phyloP scores from a whole-genome alignment of 2,113 vertebrate genomes.

The Gadus chalcogrammus region DNA sequence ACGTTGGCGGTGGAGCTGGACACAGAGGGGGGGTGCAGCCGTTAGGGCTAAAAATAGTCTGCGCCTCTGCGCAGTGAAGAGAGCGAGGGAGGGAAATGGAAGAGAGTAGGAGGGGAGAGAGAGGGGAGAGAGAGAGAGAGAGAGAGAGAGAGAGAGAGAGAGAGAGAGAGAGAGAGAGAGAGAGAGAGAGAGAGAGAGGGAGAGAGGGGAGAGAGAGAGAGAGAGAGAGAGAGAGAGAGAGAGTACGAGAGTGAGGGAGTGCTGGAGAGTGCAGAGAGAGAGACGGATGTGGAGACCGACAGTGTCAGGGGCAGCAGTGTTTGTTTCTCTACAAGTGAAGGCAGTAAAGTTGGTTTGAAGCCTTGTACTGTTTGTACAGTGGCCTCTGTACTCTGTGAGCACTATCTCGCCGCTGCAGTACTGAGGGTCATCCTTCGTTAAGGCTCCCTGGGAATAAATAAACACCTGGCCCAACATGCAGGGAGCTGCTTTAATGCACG shows the following conservation, averaged over 20 bases:
- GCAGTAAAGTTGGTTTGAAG: not conserved
- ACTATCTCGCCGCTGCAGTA: not conserved
- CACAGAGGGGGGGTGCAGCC: conserved; percentile 30
- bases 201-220: too few species aligned
- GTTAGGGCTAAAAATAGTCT: conserved; percentile 65
- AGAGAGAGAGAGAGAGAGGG: too few species aligned
- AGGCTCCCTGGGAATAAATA: too few species aligned
- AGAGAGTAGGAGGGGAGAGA: conserved; percentile 1
- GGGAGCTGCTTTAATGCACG: too few species aligned
- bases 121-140: too few species aligned
- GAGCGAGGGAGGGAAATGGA: conserved; percentile 27
- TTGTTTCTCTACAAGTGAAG: conserved; percentile 55
- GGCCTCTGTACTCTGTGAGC: too few species aligned
- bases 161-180: too few species aligned
- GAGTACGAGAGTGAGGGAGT: too few species aligned
- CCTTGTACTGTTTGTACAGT: not conserved
- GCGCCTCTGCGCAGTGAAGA: conserved; percentile 37
- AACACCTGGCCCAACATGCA: too few species aligned
- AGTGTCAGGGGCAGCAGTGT: conserved; percentile 45
- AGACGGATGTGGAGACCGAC: conserved; percentile 11
- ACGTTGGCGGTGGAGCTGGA: conserved; percentile 21
- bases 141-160: too few species aligned
- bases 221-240: too few species aligned
- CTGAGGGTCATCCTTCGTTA: too few species aligned
- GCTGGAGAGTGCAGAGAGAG: conserved; percentile 6